Conservation (phyloP, 30 jellyfish, hydroid and myxozoan genomes). For the Euphysa ruthae region DNA sequence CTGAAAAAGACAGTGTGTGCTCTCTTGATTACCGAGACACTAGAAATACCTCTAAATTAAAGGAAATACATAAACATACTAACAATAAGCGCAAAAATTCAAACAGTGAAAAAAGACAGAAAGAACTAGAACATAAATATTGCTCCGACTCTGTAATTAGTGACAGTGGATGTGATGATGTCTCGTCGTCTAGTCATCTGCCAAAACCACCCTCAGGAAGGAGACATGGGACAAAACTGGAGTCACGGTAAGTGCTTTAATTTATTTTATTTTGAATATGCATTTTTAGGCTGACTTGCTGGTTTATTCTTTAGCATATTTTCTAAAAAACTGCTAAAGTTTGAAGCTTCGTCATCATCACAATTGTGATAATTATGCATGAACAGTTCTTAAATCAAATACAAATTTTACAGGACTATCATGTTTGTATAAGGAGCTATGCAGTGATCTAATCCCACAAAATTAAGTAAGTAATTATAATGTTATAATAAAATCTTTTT, state of each 20-base stretch:
- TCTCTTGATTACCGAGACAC: background rate
- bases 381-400: too few species aligned
- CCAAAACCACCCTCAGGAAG: constrained; percentile 35
- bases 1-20: background rate
- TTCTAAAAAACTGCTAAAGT: background rate
- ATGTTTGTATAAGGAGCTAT: too few species aligned
- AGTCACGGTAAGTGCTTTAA: constrained; percentile 13
- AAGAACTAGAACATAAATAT: background rate
- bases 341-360: background rate
- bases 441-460: too few species aligned
- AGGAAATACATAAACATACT: background rate
- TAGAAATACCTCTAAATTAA: background rate
- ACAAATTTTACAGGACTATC: too few species aligned
- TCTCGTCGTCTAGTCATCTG: background rate
- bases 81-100: background rate
- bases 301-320: too few species aligned
- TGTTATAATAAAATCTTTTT: too few species aligned
- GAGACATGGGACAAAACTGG: constrained; percentile 15
- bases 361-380: too few species aligned
- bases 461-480: too few species aligned
- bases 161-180: constrained; percentile 35
- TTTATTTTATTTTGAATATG: too few species aligned
- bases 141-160: constrained; percentile 8
- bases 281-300: too few species aligned
- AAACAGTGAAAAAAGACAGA: background rate